Evolutionary conservation across 1,140 invertebrate species (phyloP).

Genomic region (Araneus ventricosus): DNA sequence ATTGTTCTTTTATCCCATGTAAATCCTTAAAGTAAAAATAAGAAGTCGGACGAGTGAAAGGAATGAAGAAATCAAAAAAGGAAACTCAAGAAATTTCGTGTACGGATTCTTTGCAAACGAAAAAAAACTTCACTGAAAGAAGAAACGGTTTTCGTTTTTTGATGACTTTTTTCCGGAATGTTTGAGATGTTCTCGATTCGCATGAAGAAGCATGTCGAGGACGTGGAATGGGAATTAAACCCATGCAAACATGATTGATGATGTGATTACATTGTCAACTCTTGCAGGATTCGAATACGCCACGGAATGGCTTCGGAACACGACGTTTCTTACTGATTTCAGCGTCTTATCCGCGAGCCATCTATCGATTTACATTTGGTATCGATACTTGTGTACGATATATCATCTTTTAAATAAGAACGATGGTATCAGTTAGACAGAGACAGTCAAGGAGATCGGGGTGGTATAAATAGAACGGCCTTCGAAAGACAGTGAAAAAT

Average conservation of each 20-base stretch:
- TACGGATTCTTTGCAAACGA: not conserved
- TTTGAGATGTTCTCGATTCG: constrained; percentile 32
- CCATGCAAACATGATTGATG: constrained; percentile 21
- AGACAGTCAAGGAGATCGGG: not conserved
- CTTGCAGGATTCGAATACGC: not conserved
- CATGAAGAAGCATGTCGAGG: not conserved
- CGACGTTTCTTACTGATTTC: not conserved
- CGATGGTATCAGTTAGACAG: not conserved
- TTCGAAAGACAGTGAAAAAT: not conserved
- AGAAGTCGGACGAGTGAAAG: not conserved
- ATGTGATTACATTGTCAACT: constrained; percentile 18
- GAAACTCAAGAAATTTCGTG: not conserved
- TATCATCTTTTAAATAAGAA: constrained; percentile 21
- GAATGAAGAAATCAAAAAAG: not conserved
- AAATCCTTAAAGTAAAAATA: not conserved
- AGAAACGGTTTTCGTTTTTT: not conserved
- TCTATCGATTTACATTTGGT: constrained; percentile 16
- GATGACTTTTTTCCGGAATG: constrained; percentile 42
- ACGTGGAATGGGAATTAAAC: constrained; percentile 35
- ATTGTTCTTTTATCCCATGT: not conserved
- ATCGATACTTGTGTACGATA: constrained; percentile 15
- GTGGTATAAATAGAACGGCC: not conserved
- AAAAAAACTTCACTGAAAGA: not conserved
- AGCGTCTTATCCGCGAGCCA: not conserved
- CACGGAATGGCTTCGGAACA: not conserved